Evolutionary conservation across 2,113 vertebrate genomes (phyloP), one percentile per base, ranked within the genome.

Genomic region (Hystrix cristata): DNA sequence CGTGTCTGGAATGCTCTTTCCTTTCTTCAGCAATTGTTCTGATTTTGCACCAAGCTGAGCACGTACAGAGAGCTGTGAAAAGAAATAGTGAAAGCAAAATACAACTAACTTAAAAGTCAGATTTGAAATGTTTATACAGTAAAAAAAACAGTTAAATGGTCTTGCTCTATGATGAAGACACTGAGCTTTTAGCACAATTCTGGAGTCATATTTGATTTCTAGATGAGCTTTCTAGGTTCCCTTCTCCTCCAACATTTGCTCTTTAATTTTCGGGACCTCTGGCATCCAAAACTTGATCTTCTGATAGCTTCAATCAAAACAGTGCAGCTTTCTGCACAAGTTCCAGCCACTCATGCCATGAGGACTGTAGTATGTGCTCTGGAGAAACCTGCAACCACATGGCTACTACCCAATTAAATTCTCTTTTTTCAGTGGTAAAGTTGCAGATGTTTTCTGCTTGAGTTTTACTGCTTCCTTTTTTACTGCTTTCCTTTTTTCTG

Each of bases 1-100:
- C 71, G 98, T 96, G 97, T 99, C 99, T 0, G 99, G 98, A 94
- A 99, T 95, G 48, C 96, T 95, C 62, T 98, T 98, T 92, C 99
- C 99, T 88, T 98, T 98, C 97, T 97, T 99, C 95, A 99, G 95
- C 57, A 98, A 94, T 60, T 97, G 95, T 89, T 99, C 99, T 91
- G 98, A 98, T 87, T 97, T 97, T 10, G 94, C 98, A 2, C 99
- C 99, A 92, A 98, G 98, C 34, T 98, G 97, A 38, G 99, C 99
- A 80, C 97, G 98, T 34, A 97, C 55, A 78, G 99, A 99, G 18
- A 98, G 95, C 99, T 99, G 97, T 69, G 90, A 74, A 98, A 96
- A 93, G 88, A 80, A 85, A 59, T 13, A 98, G 76, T 31, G 76
- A 60, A 82, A 23, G 12, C 15, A 94, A 7, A 62, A 53, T 23